A percentile compares a stretch with the other conserved stretches of the same genome.
Evolutionary conservation across 2,797 vertebrate genomes (phyloP).

Genomic region (Fratercula arctica): DNA sequence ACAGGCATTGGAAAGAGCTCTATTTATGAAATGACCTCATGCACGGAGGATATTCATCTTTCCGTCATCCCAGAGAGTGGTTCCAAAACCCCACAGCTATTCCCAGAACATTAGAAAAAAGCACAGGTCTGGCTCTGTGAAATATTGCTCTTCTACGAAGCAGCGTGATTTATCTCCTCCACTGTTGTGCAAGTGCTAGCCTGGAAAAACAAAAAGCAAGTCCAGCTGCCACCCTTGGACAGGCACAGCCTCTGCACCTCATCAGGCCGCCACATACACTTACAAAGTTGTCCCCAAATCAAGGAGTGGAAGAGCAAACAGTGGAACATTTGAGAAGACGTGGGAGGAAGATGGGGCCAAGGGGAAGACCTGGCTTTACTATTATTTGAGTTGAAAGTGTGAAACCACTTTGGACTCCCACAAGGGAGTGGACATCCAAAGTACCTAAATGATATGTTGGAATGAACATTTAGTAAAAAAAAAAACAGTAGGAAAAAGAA

Average conservation of each 20-base stretch:
- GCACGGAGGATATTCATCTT: slow-evolving; percentile 59
- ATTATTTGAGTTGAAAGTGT: neutral
- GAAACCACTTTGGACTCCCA: neutral
- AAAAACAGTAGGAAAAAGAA: neutral
- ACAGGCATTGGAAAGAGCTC: slow-evolving; percentile 83
- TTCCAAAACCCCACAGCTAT: neutral
- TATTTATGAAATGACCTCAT: slow-evolving; percentile 86
- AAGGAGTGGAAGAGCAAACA: too few species aligned
- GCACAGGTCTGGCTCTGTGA: too few species aligned
- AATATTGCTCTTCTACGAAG: too few species aligned
- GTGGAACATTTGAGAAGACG: neutral
- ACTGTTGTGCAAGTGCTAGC: too few species aligned
- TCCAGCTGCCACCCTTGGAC: too few species aligned
- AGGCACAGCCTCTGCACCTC: too few species aligned
- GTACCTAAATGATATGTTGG: neutral
- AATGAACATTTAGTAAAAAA: neutral
- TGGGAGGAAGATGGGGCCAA: neutral
- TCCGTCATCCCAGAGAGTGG: neutral
- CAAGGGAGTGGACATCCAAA: neutral
- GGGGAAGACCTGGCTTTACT: neutral
- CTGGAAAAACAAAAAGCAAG: too few species aligned
- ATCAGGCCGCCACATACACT: too few species aligned
- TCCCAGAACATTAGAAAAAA: neutral
- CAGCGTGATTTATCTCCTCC: too few species aligned
- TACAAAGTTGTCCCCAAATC: too few species aligned